Base-by-base conservation (phyloP, 23 tunicate genomes). In the Ciona savignyi region DNA sequence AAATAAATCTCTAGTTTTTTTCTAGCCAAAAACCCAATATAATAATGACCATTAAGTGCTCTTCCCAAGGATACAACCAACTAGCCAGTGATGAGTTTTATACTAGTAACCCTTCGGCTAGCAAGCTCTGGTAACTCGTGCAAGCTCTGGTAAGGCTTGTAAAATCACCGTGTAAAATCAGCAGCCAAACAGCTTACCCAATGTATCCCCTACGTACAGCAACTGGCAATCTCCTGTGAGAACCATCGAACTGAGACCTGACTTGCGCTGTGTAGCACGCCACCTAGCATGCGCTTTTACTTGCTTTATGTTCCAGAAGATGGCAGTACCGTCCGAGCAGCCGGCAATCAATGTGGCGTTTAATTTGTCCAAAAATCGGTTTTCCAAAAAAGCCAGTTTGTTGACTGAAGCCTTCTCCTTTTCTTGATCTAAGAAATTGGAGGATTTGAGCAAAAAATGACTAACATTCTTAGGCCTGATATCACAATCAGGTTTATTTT, bases 281-380 rank as follows among this genome's bases (percentile, higher is more conserved):
- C 85, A 88, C 33, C 87, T 80, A 32, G 96, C 87, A 60, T 71
- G 81, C 33, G 81, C 87, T 23, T 33, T 65, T 35, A 74, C 29
- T 4, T 34, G 66, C 65, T 88, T 77, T 4, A 77, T 61, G 56
- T 82, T 82, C 96, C 96, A 88, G 56, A 88, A 72, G 60, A 88
- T 78, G 56, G 77, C 48, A 15, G 83, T 60, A n/a, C 96, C 96
- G 42, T 88, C 87, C n/a, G 96, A 75, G 56, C 96, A 88, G 20
- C 96, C 96, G 30, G 96, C 96, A 1, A 82, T 75, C 0, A 88
- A 61, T 0, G 86, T 35, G 25, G 96, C 82, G 31, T 65, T 29
- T 3, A 63, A 72, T 70, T 81, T 81, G 3, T 74, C 87, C 0
- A 25, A 35, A 20, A 77, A 21, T 26, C 96, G 81, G 31, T 78